Percentiles rank a stretch among this genome's conserved stretches.
Conservation (phyloP, 1,140 invertebrate species). For the Eurosta solidaginis region DNA sequence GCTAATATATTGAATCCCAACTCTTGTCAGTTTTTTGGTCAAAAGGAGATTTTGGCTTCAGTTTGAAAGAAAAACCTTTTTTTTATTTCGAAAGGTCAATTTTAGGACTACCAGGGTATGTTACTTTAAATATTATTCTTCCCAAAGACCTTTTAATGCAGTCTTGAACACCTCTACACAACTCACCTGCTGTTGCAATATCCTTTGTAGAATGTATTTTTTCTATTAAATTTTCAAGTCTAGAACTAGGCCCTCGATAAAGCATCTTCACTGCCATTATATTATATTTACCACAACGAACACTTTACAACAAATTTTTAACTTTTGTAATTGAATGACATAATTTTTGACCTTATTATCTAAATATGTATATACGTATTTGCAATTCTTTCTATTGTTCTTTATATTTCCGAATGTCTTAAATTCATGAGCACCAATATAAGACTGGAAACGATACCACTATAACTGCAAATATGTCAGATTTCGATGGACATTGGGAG, state of each 20-base stretch:
- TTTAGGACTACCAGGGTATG: too few relatives aligned
- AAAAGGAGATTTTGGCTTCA: too few relatives aligned
- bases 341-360: not conserved
- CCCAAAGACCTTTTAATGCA: too few relatives aligned
- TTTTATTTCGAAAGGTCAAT: too few relatives aligned
- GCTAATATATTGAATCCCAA: too few relatives aligned
- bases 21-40: too few relatives aligned
- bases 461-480: not conserved
- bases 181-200: constrained; percentile 52
- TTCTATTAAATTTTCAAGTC: constrained; percentile 78
- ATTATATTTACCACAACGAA: not conserved
- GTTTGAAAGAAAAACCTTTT: too few relatives aligned
- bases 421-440: not conserved
- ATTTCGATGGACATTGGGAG: not conserved
- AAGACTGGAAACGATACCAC: not conserved
- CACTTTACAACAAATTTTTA: not conserved
- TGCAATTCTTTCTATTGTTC: not conserved
- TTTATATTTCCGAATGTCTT: not conserved
- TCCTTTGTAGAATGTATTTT: constrained; percentile 83
- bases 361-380: not conserved
- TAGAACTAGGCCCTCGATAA: constrained; percentile 80
- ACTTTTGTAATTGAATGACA: not conserved
- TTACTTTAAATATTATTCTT: too few relatives aligned
- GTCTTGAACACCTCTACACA: too few relatives aligned
- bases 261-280: constrained; percentile 65